phyloP scores from a whole-genome alignment of 2,113 vertebrate genomes.

The Gymnogyps californianus region DNA sequence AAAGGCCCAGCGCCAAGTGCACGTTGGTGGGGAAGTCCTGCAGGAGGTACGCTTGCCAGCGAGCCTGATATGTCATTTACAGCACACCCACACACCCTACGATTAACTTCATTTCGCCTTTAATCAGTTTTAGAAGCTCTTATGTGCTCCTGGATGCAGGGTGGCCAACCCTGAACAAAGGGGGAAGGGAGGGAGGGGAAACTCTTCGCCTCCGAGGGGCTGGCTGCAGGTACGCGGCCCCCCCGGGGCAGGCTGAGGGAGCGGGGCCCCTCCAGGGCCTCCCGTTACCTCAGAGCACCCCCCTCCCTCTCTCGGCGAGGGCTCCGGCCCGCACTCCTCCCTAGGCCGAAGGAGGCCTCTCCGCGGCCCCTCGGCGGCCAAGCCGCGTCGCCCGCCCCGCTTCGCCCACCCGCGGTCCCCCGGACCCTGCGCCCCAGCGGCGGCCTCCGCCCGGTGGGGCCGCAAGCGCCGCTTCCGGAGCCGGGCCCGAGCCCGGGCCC shows the following conservation, averaged over 20 bases:
- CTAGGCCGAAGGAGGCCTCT: not conserved
- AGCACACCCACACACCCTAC: not conserved
- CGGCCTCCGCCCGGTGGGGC: not conserved
- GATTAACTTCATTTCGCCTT: not conserved
- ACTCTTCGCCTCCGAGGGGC: not conserved
- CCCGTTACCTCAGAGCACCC: not conserved
- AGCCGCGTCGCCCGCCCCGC: not conserved
- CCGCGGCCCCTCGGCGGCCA: too few species aligned
- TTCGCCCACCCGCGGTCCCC: not conserved
- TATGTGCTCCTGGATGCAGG: not conserved
- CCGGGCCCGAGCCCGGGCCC: not conserved
- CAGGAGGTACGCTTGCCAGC: not conserved
- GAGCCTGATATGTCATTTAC: not conserved
- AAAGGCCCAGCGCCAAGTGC: not conserved
- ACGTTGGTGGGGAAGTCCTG: not conserved
- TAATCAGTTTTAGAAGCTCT: not conserved
- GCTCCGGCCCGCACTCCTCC: not conserved
- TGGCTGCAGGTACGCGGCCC: not conserved
- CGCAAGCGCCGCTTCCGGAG: conserved; percentile 12
- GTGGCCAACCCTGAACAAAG: not conserved
- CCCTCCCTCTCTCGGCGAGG: too few species aligned
- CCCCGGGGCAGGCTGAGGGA: not conserved
- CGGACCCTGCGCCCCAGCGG: not conserved
- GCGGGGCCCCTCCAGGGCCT: not conserved
- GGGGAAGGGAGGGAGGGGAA: not conserved